Conservation (phyloP, 2,113 vertebrate genomes). For the Pipa parva region DNA sequence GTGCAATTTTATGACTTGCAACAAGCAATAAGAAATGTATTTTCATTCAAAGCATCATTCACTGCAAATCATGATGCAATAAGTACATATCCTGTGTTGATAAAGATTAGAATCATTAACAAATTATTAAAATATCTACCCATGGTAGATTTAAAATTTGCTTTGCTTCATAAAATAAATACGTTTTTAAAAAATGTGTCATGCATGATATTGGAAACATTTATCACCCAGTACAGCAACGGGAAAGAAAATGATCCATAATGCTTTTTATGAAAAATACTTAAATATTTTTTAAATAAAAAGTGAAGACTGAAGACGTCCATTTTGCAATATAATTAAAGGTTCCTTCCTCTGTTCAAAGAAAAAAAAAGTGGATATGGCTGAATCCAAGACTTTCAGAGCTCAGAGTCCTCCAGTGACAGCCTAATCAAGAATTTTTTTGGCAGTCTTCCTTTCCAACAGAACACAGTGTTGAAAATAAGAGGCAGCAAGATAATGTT, state of each 20-base stretch:
- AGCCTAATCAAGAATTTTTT: conserved; percentile 62
- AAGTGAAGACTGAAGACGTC: conserved; percentile 54
- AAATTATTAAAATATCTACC: neutral
- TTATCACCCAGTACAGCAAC: conserved; percentile 56
- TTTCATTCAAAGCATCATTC: neutral
- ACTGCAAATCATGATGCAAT: neutral
- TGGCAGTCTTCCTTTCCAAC: conserved; percentile 76
- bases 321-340: conserved; percentile 47
- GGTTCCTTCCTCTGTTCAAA: neutral
- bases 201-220: conserved; percentile 59
- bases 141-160: conserved; percentile 48
- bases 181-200: conserved; percentile 61
- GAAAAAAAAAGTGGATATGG: conserved; percentile 22
- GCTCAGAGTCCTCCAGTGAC: conserved; percentile 67
- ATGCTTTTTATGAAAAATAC: conserved; percentile 56
- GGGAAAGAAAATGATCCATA: conserved; percentile 54
- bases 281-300: conserved; percentile 60
- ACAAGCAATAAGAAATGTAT: conserved; percentile 2
- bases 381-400: conserved; percentile 58
- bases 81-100: neutral
- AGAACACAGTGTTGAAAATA: conserved; percentile 87
- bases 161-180: conserved; percentile 73
- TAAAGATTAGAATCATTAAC: neutral
- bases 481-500: conserved; percentile 67
- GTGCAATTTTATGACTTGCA: neutral